Base-by-base conservation (phyloP, 2,797 vertebrate species). In the Brachyrhaphis roseni region DNA sequence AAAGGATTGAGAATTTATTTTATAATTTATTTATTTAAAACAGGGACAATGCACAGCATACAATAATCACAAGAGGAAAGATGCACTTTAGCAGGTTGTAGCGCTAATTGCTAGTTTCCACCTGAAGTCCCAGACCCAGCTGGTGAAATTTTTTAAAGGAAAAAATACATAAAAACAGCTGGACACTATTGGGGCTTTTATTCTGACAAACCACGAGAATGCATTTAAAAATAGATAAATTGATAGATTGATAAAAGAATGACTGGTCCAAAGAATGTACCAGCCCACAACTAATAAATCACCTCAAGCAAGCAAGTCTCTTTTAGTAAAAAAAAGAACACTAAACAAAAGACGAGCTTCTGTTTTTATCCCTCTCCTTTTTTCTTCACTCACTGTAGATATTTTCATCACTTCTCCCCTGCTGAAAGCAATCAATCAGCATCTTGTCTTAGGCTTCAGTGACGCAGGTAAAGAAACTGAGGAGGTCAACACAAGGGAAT, bases 361-460 rank as follows among this genome's bases (percentile, higher is more conserved):
- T 77, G 76, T 88, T 80, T 87, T 66, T 82, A 76, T 79, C 78
- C 70, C 78, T 66, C 74, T 78, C 73, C 47, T 73, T 76, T 41
- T 89, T 89, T 90, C 84, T 83, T 89, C 72, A 78, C 83, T 84
- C 84, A 93, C 90, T 91, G 88, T 92, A 95, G 94, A 94, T 95
- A 94, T 96, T 83, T 95, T 92, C 92, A 92, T 95, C 95, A 91
- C 90, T 78, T 8, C 90, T 94, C 81, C 94, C 94, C 91, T 94
- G 94, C 93, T 95, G 95, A 95, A 95, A 95, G 91, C 93, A 95
- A 96, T 95, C 94, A 94, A 95, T 96, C 94, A 94, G 93, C 90
- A 92, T 95, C 94, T 96, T 94, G 93, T 95, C 93, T 95, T 90
- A 80, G 88, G 89, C 94, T 93, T 93, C 91, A 91, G 90, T 95